phyloP scores from a whole-genome alignment of 1,140 invertebrate genomes.

The Procambarus virginalis region DNA sequence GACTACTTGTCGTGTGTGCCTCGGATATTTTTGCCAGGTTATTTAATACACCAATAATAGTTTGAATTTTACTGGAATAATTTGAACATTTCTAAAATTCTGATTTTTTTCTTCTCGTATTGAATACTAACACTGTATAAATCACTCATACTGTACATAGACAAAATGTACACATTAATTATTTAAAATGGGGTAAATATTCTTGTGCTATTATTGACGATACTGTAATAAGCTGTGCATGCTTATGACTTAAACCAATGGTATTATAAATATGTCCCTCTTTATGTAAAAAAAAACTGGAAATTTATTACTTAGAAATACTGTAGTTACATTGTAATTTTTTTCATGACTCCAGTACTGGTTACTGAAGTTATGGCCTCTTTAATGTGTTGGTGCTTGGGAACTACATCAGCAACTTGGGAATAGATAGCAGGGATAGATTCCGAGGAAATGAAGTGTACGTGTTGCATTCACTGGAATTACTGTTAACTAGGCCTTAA shows the following conservation, averaged over 20 bases:
- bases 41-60: not conserved
- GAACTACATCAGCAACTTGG: slow-evolving; percentile 11
- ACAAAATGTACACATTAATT: too few relatives aligned
- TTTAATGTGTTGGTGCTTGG: slow-evolving; percentile 30
- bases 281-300: not conserved
- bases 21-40: not conserved
- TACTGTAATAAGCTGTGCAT: not conserved
- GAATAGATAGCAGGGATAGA: not conserved
- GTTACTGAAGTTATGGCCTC: slow-evolving; percentile 14
- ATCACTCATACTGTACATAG: not conserved
- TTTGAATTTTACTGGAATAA: not conserved
- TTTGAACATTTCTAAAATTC: not conserved
- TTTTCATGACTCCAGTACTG: slow-evolving; percentile 13
- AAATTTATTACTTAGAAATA: not conserved
- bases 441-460: not conserved
- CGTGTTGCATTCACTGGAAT: not conserved
- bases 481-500: too few relatives aligned
- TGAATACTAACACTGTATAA: too few relatives aligned
- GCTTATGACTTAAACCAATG: not conserved
- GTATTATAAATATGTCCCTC: not conserved
- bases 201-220: not conserved
- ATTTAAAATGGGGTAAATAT: not conserved
- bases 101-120: not conserved
- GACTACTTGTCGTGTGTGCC: not conserved
- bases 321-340: slow-evolving; percentile 6